Evolutionary conservation across 2,797 vertebrate species (phyloP).

Genomic region (Scomberomorus guttatus): DNA sequence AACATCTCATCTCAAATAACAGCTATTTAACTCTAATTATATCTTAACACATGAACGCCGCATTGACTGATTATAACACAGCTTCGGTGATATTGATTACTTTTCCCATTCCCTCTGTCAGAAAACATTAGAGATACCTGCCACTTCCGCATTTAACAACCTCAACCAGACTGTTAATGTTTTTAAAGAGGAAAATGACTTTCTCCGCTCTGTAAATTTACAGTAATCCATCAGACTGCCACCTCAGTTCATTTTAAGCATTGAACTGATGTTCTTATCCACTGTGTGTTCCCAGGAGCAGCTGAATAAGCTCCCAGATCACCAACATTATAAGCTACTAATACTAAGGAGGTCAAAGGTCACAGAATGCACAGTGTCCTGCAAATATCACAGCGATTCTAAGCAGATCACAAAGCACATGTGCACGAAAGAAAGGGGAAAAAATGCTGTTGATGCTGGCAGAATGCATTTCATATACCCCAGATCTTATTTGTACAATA

Average conservation of each 20-base stretch:
- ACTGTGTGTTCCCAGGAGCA: not conserved
- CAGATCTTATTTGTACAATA: not conserved
- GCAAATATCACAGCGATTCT: not conserved
- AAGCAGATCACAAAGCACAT: not conserved
- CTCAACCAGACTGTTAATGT: not conserved
- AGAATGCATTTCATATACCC: not conserved
- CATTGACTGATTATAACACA: slow-evolving; percentile 10
- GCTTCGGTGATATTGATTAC: not conserved
- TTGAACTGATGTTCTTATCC: slow-evolving; percentile 14
- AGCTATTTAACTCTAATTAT: not conserved
- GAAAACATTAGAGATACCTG: not conserved
- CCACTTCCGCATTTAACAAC: not conserved
- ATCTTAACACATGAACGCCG: not conserved
- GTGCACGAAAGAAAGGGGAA: not conserved
- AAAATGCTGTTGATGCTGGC: not conserved
- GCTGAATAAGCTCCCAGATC: slow-evolving; percentile 52
- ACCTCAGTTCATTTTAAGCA: slow-evolving; percentile 1
- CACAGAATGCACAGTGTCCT: not conserved
- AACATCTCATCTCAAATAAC: not conserved
- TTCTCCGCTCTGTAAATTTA: not conserved
- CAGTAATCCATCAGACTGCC: not conserved
- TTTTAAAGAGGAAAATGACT: not conserved
- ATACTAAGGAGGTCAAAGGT: slow-evolving; percentile 47
- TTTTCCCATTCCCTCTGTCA: not conserved
- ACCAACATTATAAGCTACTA: slow-evolving; percentile 41